A percentile compares a stretch with the other conserved stretches of the same genome.
Evolutionary conservation across 2,113 vertebrate species (phyloP).

Genomic region (Polyodon spathula): DNA sequence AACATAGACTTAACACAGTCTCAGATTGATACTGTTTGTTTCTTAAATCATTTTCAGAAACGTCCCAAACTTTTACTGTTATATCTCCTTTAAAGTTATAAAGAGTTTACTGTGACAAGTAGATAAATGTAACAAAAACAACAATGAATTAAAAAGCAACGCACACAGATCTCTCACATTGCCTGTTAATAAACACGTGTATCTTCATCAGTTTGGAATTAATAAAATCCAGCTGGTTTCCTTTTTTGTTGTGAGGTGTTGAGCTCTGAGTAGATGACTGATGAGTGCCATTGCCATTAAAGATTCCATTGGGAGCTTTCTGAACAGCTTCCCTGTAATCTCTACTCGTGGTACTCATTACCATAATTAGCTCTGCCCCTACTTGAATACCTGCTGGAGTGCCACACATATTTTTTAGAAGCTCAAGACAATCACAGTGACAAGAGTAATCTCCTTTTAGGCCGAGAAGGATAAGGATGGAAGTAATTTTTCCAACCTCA

Average conservation of each 20-base stretch:
- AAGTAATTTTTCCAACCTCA: conserved; percentile 38
- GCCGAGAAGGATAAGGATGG: background rate
- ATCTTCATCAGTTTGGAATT: conserved; percentile 5
- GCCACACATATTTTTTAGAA: background rate
- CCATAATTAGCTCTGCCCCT: conserved; percentile 18
- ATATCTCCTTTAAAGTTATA: too few relatives aligned
- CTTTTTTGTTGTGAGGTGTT: background rate
- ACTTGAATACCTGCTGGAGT: background rate
- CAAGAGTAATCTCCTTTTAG: conserved; percentile 1
- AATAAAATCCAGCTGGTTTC: background rate
- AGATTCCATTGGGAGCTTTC: conserved; percentile 15
- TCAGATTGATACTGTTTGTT: too few relatives aligned
- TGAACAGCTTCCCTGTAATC: conserved; percentile 18
- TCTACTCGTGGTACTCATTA: conserved; percentile 22
- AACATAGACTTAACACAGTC: too few relatives aligned
- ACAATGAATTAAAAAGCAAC: too few relatives aligned
- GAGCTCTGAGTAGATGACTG: conserved; percentile 18
- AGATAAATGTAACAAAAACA: too few relatives aligned
- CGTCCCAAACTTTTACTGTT: too few relatives aligned
- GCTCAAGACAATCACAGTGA: background rate
- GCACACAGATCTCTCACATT: background rate
- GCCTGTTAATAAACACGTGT: conserved; percentile 1
- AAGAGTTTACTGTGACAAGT: too few relatives aligned
- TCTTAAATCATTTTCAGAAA: too few relatives aligned
- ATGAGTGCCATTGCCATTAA: conserved; percentile 13